phyloP scores from a whole-genome alignment of 2,113 vertebrate species.

The Nothocercus nigrocapillus region DNA sequence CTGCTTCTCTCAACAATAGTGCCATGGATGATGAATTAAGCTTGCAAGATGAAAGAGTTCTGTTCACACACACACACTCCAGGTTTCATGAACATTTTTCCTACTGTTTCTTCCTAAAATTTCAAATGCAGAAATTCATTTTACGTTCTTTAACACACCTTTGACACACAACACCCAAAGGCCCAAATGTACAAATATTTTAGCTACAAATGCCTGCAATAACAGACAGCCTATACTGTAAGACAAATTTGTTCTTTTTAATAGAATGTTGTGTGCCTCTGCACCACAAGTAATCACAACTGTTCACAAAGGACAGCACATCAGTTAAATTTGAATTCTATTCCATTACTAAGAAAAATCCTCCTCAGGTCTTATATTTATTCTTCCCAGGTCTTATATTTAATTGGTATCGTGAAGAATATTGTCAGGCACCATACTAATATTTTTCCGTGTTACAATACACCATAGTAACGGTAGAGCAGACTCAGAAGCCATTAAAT shows the following conservation, averaged over 20 bases:
- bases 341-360: neutral
- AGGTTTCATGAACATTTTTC: neutral
- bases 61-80: neutral
- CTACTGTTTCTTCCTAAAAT: neutral
- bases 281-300: neutral
- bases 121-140: neutral
- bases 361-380: neutral
- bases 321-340: neutral
- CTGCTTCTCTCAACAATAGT: neutral
- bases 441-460: neutral
- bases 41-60: neutral
- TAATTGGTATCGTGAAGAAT: neutral
- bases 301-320: neutral
- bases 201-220: neutral
- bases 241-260: neutral
- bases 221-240: conserved; percentile 9
- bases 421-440: neutral
- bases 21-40: neutral
- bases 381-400: neutral
- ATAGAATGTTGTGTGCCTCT: neutral
- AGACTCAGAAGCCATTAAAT: neutral
- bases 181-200: neutral
- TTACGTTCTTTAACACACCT: neutral
- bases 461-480: neutral
- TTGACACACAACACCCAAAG: neutral